phyloP scores from a whole-genome alignment of 2,888 invertebrate genomes.

The Aspidiotus rigidus region DNA sequence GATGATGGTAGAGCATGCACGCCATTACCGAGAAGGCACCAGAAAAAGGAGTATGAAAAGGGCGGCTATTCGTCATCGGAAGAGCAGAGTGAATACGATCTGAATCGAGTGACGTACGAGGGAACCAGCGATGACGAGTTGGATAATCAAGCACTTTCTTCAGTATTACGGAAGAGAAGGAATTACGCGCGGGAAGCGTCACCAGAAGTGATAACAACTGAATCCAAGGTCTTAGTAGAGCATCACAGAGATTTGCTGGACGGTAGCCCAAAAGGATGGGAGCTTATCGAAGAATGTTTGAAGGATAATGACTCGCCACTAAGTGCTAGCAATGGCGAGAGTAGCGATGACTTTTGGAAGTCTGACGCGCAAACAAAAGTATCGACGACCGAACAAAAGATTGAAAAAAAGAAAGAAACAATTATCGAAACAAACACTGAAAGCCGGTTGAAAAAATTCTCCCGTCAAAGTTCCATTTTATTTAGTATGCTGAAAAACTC shows the following conservation, averaged over 20 bases:
- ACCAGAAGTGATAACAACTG: no score
- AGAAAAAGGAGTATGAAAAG: neutral
- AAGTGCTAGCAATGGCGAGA: constrained; percentile 31
- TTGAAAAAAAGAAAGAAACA: no score
- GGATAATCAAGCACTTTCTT: neutral
- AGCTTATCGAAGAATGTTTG: constrained; percentile 11
- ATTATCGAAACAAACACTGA: neutral
- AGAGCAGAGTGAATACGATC: constrained; percentile 6
- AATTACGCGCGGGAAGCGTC: neutral
- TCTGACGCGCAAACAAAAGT: neutral
- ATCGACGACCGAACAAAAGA: neutral
- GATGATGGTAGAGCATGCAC: neutral
- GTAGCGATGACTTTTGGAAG: constrained; percentile 38
- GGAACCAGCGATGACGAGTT: neutral
- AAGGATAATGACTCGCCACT: constrained; percentile 23
- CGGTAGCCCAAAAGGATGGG: constrained; percentile 4
- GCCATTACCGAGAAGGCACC: constrained; percentile 7
- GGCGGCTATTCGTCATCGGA: constrained; percentile 29
- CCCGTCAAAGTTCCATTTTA: neutral
- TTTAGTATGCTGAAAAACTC: constrained; percentile 31
- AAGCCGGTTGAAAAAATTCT: neutral
- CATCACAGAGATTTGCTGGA: neutral
- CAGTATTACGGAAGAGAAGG: neutral
- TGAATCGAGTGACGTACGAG: neutral
- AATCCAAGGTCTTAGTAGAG: neutral